A percentile compares a stretch with the other conserved stretches of the same genome.
These are phyloP conservation scores for Oncorhynchus masou DNA, from an alignment of 2,113 vertebrate genomes.

Conservation along the genomic window DNA sequence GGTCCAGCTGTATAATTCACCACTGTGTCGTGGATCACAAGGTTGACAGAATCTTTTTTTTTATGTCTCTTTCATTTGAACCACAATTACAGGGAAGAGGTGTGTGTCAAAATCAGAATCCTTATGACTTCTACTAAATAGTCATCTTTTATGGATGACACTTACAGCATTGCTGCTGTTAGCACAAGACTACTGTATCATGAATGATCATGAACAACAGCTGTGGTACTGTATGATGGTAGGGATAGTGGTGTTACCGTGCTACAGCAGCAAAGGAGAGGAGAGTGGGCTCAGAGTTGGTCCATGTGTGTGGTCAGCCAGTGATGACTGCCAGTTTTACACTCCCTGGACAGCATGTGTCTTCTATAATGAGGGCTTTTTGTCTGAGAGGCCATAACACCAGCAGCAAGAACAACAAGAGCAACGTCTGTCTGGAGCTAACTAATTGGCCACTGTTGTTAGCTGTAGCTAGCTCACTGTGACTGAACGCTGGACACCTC, in stretches of 20 bases:
- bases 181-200: not conserved
- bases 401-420: not conserved
- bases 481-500: not conserved
- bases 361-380: not conserved
- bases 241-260: not conserved
- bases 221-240: not conserved
- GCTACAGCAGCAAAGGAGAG: too few relatives aligned
- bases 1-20: not conserved
- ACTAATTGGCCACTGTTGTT: conserved; percentile 5
- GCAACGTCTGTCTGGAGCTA: not conserved
- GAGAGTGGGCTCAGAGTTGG: too few relatives aligned
- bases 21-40: not conserved
- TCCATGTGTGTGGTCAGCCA: too few relatives aligned
- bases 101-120: not conserved
- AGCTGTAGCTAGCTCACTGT: not conserved
- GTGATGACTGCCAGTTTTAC: not conserved
- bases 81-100: not conserved
- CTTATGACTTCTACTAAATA: not conserved
- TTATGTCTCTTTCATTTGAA: not conserved
- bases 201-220: not conserved
- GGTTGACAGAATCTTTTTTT: not conserved
- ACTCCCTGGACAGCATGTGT: not conserved
- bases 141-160: not conserved
- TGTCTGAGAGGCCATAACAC: not conserved
- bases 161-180: not conserved